Evolutionary conservation across 2,113 vertebrate species (phyloP), one percentile per base, ranked within the genome.

Genomic region (Nesogale talazaci): DNA sequence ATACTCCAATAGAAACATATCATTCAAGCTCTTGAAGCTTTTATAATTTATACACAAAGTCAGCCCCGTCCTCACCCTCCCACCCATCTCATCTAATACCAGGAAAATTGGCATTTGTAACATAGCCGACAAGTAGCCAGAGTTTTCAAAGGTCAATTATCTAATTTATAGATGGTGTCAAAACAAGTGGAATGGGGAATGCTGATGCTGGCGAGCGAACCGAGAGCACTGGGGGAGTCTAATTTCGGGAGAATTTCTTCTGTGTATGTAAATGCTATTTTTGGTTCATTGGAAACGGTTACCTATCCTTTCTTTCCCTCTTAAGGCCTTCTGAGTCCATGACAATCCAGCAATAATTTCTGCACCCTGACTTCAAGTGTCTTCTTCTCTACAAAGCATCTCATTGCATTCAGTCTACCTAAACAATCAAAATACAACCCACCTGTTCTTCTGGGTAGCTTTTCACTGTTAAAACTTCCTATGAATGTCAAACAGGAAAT

Each of bases 81-180:
- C 29, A 31, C 20, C 31, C 16, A 10, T 94, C 31, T 83, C 56
- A 23, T 72, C 83, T 57, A 59, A 92, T 59, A 67, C 42, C 57
- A 57, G 61, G 61, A 84, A 92, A 57, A 70, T 19, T 52, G 63
- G 42, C 56, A 4, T n/a, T 52, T 40, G 67, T 40, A 40, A 92
- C 69, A 92, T 56, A 70, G 86, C n/a, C 93, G 95, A 84, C 91
- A 76, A 17, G 36, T 65, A 63, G 52, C 80, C 86, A 61, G 3
- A 17, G 46, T 76, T 95, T 88, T 61, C 70, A 77, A 86, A 94
- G 83, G 96, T 90, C 93, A 88, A 16, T 83, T 88, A 42, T 89
- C 90, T 94, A 93, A 88, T 72, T 86, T 80, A 34, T 38, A 74
- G 46, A 59, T 40, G 38, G 57, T 57, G 82, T 92, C 83, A 59